Evolutionary conservation across 2,888 invertebrate species (phyloP).

Genomic region (Melinaea marsaeus): DNA sequence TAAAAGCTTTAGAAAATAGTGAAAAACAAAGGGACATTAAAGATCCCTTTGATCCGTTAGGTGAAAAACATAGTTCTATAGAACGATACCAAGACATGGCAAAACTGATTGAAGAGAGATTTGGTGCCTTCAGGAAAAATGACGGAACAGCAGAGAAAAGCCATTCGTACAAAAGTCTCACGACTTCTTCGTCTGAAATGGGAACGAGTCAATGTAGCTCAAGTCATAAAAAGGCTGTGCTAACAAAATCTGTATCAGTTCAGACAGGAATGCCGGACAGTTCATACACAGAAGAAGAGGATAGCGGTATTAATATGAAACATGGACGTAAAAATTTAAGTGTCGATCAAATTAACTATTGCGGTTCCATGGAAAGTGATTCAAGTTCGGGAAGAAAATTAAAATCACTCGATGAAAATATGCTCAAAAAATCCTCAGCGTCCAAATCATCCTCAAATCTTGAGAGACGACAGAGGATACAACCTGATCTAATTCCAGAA

Average conservation of each 20-base stretch:
- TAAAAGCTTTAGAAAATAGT: conserved; percentile 59
- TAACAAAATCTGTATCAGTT: conserved; percentile 74
- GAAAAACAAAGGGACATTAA: conserved; percentile 66
- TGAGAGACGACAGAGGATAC: conserved; percentile 73
- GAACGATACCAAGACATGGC: conserved; percentile 85
- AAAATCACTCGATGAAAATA: conserved; percentile 71
- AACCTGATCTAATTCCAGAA: conserved; percentile 73
- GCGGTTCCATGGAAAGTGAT: conserved; percentile 74
- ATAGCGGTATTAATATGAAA: conserved; percentile 67
- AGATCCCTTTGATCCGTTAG: conserved; percentile 78
- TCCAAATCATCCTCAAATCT: conserved; percentile 69
- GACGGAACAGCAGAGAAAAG: conserved; percentile 72
- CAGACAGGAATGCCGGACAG: conserved; percentile 74
- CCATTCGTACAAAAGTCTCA: conserved; percentile 73
- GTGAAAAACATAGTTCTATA: conserved; percentile 82
- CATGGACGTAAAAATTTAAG: conserved; percentile 72
- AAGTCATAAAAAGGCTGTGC: conserved; percentile 68
- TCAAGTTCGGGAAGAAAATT: conserved; percentile 71
- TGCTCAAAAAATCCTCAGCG: conserved; percentile 69
- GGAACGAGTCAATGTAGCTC: conserved; percentile 73
- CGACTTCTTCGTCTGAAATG: conserved; percentile 76
- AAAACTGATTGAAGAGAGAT: conserved; percentile 82
- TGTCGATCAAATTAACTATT: conserved; percentile 74
- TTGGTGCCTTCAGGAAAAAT: conserved; percentile 72
- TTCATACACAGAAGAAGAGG: conserved; percentile 60